Evolutionary conservation across 2,888 invertebrate species (phyloP).

Genomic region (Gryllus longicercus): DNA sequence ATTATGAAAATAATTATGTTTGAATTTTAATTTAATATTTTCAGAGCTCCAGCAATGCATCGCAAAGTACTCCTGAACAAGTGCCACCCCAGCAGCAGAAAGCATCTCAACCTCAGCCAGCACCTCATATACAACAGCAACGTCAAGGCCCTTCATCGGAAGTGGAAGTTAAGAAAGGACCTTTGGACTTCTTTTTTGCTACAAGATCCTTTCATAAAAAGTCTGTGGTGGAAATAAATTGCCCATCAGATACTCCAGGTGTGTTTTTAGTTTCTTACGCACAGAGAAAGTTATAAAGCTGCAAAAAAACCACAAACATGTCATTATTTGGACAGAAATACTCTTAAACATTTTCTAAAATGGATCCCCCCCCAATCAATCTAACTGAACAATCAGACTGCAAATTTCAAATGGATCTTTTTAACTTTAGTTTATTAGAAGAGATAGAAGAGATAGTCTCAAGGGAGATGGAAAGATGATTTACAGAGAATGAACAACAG

Average conservation of each 20-base stretch:
- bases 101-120: background rate
- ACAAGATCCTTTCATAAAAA: background rate
- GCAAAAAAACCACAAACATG: background rate
- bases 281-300: background rate
- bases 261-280: too few relatives aligned
- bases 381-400: too few relatives aligned
- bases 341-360: too few relatives aligned
- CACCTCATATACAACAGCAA: background rate
- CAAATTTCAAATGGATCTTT: too few relatives aligned
- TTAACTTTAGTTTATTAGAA: too few relatives aligned
- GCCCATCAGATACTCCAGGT: background rate
- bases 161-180: conserved; percentile 7
- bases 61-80: background rate
- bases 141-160: background rate
- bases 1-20: too few relatives aligned
- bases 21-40: background rate
- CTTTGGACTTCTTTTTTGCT: background rate
- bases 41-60: background rate
- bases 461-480: too few relatives aligned
- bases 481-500: too few relatives aligned
- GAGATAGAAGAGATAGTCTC: too few relatives aligned
- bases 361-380: too few relatives aligned
- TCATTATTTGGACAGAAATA: too few relatives aligned
- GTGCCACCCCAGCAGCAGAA: background rate
- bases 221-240: background rate